A percentile compares a stretch with the other conserved stretches of the same genome.
Evolutionary conservation across 2,797 vertebrate genomes (phyloP).

Genomic region (Lophius americanus): DNA sequence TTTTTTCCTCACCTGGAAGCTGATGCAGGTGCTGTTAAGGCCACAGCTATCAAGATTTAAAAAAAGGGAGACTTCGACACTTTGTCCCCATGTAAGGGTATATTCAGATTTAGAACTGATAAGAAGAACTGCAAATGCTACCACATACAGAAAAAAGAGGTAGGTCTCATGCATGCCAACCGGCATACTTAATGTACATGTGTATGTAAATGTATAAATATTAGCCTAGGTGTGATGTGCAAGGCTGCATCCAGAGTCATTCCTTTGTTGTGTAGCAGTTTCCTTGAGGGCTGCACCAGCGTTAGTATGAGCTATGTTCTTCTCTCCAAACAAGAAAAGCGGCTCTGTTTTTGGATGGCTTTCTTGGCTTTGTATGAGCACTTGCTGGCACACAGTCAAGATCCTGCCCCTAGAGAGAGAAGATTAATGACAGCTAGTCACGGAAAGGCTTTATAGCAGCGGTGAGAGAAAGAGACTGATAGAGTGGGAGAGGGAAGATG

Average conservation of each 20-base stretch:
- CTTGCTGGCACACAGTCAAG: constrained; percentile 80
- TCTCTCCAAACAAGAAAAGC: constrained; percentile 79
- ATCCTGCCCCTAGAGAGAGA: constrained; percentile 81
- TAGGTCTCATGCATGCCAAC: not conserved
- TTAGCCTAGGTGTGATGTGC: constrained; percentile 47
- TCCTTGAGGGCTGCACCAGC: constrained; percentile 61
- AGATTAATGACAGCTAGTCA: constrained; percentile 89
- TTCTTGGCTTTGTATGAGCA: constrained; percentile 78
- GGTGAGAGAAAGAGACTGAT: constrained; percentile 47
- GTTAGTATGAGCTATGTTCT: constrained; percentile 53
- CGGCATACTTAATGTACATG: constrained; percentile 4
- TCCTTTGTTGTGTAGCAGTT: constrained; percentile 57
- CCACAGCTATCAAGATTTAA: constrained; percentile 4
- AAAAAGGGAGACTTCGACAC: not conserved
- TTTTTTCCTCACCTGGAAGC: not conserved
- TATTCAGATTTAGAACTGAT: no score
- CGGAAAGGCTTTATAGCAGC: constrained; percentile 78
- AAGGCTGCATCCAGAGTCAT: constrained; percentile 48
- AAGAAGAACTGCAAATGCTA: not conserved
- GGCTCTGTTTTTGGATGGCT: constrained; percentile 75
- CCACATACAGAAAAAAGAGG: not conserved
- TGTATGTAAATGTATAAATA: constrained; percentile 23
- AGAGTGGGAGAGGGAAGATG: constrained; percentile 36
- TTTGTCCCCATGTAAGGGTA: no score
- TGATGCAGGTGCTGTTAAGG: constrained; percentile 13